A percentile compares a stretch with the other conserved stretches of the same genome.
phyloP scores from a whole-genome alignment of 2,888 invertebrate genomes.

The Cyclophora albipunctata region DNA sequence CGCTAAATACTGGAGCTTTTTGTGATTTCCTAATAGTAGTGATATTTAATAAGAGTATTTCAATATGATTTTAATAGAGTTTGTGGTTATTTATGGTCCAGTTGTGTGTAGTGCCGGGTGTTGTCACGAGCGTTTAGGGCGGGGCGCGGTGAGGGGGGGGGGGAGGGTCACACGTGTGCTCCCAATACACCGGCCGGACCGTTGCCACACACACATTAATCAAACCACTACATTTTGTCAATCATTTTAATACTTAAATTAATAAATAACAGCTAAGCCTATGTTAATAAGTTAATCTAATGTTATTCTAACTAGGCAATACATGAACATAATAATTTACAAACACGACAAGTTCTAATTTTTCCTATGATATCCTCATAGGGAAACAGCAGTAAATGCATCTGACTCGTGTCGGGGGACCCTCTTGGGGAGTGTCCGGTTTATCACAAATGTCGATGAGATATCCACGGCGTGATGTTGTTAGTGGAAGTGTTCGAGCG shows the following conservation, averaged over 20 bases:
- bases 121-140: background rate
- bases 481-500: conserved; percentile 64
- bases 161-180: conserved; percentile 20
- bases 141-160: too few species aligned
- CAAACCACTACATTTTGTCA: conserved; percentile 6
- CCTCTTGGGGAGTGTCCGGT: too few species aligned
- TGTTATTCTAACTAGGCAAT: conserved; percentile 37
- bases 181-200: conserved; percentile 15
- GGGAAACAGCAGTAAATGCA: background rate
- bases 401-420: too few species aligned
- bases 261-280: conserved; percentile 27
- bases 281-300: conserved; percentile 41
- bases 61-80: too few species aligned
- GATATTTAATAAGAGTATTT: too few species aligned
- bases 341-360: conserved; percentile 3
- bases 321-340: conserved; percentile 23
- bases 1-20: too few species aligned
- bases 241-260: conserved; percentile 38
- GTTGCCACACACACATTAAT: conserved; percentile 6
- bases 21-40: too few species aligned
- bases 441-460: too few species aligned
- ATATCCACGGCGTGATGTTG: background rate
- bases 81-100: too few species aligned
- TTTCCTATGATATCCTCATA: background rate
- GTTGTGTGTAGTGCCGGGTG: conserved; percentile 2